Evolutionary conservation across 2,888 invertebrate genomes (phyloP).

Genomic region (Tethea ocularis): DNA sequence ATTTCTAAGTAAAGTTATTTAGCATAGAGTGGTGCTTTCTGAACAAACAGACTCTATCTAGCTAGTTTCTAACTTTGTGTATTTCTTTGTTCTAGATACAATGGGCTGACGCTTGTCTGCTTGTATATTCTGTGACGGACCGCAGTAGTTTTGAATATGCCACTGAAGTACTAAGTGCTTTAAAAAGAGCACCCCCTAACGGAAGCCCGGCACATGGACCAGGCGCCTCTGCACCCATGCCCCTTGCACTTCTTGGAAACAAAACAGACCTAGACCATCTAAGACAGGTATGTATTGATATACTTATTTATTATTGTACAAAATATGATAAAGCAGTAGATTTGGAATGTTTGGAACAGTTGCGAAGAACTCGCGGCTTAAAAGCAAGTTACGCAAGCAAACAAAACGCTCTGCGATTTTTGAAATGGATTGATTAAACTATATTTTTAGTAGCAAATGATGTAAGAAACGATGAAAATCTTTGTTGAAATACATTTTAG

Average conservation of each 20-base stretch:
- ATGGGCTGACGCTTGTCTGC: slow-evolving; percentile 91
- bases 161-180: slow-evolving; percentile 83
- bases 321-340: background rate
- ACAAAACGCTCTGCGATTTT: background rate
- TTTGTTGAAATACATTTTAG: background rate
- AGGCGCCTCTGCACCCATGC: slow-evolving; percentile 74
- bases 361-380: background rate
- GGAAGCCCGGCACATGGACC: slow-evolving; percentile 85
- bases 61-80: slow-evolving; percentile 8
- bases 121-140: slow-evolving; percentile 91
- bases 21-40: no score
- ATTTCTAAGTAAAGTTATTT: no score
- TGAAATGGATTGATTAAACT: background rate
- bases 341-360: background rate
- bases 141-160: slow-evolving; percentile 88
- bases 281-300: slow-evolving; percentile 84
- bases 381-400: background rate
- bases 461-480: background rate
- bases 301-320: background rate
- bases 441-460: background rate
- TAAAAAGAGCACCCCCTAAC: slow-evolving; percentile 82
- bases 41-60: no score
- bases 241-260: slow-evolving; percentile 89
- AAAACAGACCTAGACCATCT: slow-evolving; percentile 92
- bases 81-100: slow-evolving; percentile 81